These are phyloP conservation scores for Bombyx mori DNA, from an alignment of 1,140 invertebrate genomes.

Conservation along the genomic window DNA sequence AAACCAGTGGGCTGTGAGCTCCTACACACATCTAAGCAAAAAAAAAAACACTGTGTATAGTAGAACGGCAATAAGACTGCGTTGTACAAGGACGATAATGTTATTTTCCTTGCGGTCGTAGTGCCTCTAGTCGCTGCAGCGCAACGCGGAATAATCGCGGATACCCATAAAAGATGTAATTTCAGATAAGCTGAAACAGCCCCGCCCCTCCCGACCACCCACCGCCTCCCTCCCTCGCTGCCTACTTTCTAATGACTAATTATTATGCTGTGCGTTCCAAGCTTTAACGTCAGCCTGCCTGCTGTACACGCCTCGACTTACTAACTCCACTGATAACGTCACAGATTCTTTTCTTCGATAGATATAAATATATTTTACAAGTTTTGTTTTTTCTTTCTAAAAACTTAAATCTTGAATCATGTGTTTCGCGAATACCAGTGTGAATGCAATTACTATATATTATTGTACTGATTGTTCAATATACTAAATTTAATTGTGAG, in stretches of 20 bases:
- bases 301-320: conserved; percentile 38
- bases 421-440: no score
- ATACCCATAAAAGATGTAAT: conserved; percentile 71
- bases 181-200: conserved; percentile 70
- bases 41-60: background rate
- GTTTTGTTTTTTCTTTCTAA: no score
- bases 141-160: conserved; percentile 69
- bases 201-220: conserved; percentile 40
- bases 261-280: conserved; percentile 69
- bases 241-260: conserved; percentile 71
- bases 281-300: conserved; percentile 52
- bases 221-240: conserved; percentile 33
- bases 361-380: no score
- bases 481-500: no score
- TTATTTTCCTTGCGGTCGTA: conserved; percentile 55
- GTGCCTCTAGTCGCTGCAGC: conserved; percentile 63
- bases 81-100: conserved; percentile 17
- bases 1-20: no score
- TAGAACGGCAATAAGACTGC: background rate
- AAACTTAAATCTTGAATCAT: no score
- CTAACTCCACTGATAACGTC: conserved; percentile 4
- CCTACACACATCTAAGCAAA: no score
- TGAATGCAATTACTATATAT: no score
- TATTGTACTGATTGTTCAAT: no score
- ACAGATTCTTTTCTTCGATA: background rate